phyloP scores from a whole-genome alignment of 1,140 invertebrate species.

The Choristoneura fumiferana region DNA sequence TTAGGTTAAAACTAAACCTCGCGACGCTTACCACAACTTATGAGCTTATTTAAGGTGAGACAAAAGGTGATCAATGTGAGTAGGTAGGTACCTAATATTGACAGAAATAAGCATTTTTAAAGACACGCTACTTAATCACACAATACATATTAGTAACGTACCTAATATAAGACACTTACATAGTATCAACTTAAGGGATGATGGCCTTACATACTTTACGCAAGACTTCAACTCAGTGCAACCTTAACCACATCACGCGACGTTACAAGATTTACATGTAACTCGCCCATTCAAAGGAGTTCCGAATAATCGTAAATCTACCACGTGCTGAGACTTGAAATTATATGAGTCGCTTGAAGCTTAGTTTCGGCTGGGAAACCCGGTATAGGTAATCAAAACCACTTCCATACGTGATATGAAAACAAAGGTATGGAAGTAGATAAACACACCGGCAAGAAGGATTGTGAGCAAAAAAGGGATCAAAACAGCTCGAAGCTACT shows the following conservation, averaged over 20 bases:
- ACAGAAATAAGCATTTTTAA: no score
- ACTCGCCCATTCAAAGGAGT: constrained; percentile 2
- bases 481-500: constrained; percentile 1
- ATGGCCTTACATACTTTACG: not conserved
- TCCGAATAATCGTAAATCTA: constrained; percentile 60
- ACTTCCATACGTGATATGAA: constrained; percentile 63
- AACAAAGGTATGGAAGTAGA: constrained; percentile 29
- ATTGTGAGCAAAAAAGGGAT: constrained; percentile 5
- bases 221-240: not conserved
- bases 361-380: constrained; percentile 50
- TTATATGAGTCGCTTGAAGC: constrained; percentile 40
- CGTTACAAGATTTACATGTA: constrained; percentile 5
- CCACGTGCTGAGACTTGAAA: constrained; percentile 51
- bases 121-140: no score
- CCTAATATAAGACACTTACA: no score
- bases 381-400: constrained; percentile 60
- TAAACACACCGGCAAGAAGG: not conserved
- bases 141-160: no score
- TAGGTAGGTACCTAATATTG: no score
- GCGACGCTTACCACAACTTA: no score
- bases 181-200: no score
- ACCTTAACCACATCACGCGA: constrained; percentile 35
- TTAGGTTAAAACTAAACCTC: no score
- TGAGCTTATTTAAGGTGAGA: no score
- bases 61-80: no score